Base-by-base conservation (phyloP, 2,797 vertebrate species). In the Peromyscus attwateri region DNA sequence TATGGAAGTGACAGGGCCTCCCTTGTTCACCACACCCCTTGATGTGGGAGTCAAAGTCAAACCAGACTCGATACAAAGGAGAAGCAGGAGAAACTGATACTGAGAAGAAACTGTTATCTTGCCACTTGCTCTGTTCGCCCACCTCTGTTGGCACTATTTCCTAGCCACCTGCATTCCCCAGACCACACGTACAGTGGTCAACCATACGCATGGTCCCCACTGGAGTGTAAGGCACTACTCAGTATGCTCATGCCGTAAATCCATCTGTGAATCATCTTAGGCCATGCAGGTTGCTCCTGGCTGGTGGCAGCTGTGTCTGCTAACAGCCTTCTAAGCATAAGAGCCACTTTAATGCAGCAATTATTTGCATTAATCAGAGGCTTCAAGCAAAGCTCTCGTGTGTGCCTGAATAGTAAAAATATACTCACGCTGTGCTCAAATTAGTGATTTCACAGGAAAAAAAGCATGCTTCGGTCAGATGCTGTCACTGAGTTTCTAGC, bases 311-410 rank as follows among this genome's bases (percentile, higher is more conserved):
- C 95, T 98, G 82, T 87, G 95, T 37, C 89, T 12, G 37, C 88
- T 97, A 93, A 97, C 31, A 46, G 92, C 92, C 95, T 97, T 92
- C 93, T 95, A 94, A 97, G 93, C 90, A 68, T 95, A 95, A 91
- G 95, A 96, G 89, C 83, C 66, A 92, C 79, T 97, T 87, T 91
- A 66, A 73, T 80, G 95, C 64, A 89, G 91, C 97, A 97, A 97
- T 96, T 96, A 97, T 97, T 95, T 97, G 95, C 96, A 97, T 97
- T 96, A 97, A 98, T 98, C 96, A 97, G 97, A 97, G 96, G 87
- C 96, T 97, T 97, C 96, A 94, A 96, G 97, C 75, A 95, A 97
- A 95, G 95, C 93, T 89, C 76, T n/a, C 80, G 95, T 77, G 91
- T 95, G 90, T 43, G 96, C 73, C 90, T 96, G 94, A 97, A 87